phyloP scores from a whole-genome alignment of 2,888 invertebrate species.

The Scaptomyza tumidula region DNA sequence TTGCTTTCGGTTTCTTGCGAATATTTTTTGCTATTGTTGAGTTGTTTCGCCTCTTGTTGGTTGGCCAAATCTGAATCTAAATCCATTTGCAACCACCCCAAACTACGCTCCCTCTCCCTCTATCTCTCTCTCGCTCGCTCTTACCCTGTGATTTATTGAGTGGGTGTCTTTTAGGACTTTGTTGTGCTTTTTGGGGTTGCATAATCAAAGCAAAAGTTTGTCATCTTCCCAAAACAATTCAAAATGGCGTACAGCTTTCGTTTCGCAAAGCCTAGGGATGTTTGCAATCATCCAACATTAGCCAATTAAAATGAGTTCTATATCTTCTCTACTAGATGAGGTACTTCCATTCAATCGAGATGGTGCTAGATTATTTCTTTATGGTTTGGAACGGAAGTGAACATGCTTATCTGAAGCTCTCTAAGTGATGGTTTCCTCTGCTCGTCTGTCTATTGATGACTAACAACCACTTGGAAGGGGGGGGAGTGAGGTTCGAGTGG shows the following conservation, averaged over 20 bases:
- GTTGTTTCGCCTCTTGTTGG: constrained; percentile 32
- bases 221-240: constrained; percentile 7
- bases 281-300: constrained; percentile 6
- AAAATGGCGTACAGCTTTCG: background rate
- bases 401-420: constrained; percentile 13
- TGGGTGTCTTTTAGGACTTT: constrained; percentile 24
- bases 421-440: constrained; percentile 16
- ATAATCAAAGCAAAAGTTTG: constrained; percentile 9
- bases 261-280: constrained; percentile 18
- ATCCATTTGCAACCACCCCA: constrained; percentile 25
- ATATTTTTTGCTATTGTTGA: constrained; percentile 30
- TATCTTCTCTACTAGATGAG: too few relatives aligned
- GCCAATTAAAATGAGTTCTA: constrained; percentile 20
- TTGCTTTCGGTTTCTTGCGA: constrained; percentile 52
- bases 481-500: background rate
- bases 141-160: background rate
- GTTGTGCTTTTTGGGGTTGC: constrained; percentile 23
- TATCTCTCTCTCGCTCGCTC: too few relatives aligned
- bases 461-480: constrained; percentile 23
- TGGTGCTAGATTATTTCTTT: too few relatives aligned
- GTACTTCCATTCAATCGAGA: too few relatives aligned
- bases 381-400: too few relatives aligned
- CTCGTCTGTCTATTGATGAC: constrained; percentile 30
- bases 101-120: background rate
- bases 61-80: constrained; percentile 42